Evolutionary conservation across 1,140 invertebrate genomes (phyloP), one percentile per base, ranked within the genome.

Genomic region (Drosophila virilis): DNA sequence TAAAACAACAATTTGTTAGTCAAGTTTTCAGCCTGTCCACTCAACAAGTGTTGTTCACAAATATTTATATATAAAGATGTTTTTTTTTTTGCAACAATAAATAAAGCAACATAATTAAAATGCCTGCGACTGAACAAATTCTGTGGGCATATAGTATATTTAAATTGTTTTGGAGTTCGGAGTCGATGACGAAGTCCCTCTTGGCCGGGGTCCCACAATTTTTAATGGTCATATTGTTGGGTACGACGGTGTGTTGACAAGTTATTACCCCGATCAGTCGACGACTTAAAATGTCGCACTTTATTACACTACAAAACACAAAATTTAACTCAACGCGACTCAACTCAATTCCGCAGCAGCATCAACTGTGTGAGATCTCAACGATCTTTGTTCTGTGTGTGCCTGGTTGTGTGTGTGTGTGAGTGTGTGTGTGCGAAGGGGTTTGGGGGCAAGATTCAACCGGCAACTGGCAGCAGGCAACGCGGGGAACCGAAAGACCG

Each of bases 241-340:
- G 65, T 28, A 28, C 22, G 40, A 64, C 67, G 62, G 68, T 58
- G 80, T 84, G 86, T 90, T 90, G 86, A 90, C 86, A 90, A 86
- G 86, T 90, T 90, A 90, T 86, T 81, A 80, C 86, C 86, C 64
- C 50, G 75, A 86, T 80, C 81, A 74, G 79, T 52, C 83, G 70
- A 80, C 83, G 84, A 80, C 83, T 88, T 88, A 88, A 88, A 88
- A 88, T 89, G 83, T 88, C 83, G 83, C 83, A 88, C 83, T 88
- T 88, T 88, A 88, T 88, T 88, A 88, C 83, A 88, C 83, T 89
- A 83, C 76, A 83, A 88, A 88, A 88, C 84, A 88, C 84, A 88
- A 88, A 86, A 86, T 79, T 86, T 57, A 86, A 71, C 72, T 70
- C 72, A 74, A 77, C 64, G 80, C 80, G 68, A 58, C 50, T 60